A percentile compares a stretch with the other conserved stretches of the same genome.
These are phyloP conservation scores for Pseudotriccus pelzelni DNA, from an alignment of 2,797 vertebrate species.

Conservation along the genomic window DNA sequence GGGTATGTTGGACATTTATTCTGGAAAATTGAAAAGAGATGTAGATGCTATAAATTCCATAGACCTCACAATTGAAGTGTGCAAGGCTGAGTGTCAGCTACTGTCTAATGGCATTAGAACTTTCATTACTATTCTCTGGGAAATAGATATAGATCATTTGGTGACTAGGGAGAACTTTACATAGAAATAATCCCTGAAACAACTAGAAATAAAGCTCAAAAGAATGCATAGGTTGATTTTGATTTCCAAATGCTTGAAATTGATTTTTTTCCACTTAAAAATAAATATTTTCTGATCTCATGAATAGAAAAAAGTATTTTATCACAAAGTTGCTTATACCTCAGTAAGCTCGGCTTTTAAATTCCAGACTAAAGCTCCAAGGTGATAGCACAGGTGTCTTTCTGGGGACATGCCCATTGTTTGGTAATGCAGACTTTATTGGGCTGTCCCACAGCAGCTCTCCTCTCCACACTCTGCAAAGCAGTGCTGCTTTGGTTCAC, in stretches of 20 bases:
- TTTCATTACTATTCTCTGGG: neutral
- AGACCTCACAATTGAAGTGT: neutral
- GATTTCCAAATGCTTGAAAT: neutral
- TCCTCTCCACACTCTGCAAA: neutral
- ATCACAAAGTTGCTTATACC: neutral
- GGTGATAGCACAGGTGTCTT: neutral
- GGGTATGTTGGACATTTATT: neutral
- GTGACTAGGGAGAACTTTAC: neutral
- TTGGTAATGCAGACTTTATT: neutral
- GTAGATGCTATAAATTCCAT: neutral
- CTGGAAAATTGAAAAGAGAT: neutral
- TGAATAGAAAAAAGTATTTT: neutral
- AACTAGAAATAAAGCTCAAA: neutral
- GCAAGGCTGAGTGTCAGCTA: neutral
- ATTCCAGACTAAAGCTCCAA: neutral
- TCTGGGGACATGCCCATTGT: accelerated
- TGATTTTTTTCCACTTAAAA: neutral
- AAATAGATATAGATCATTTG: neutral
- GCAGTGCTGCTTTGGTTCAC: neutral
- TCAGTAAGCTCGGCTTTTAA: neutral
- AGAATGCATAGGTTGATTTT: neutral
- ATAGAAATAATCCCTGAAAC: neutral
- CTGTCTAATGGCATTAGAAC: neutral
- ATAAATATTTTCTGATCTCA: neutral
- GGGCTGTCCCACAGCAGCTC: neutral